A percentile compares a stretch with the other conserved stretches of the same genome.
phyloP scores from a whole-genome alignment of 2,888 invertebrate species.

The Tachystola acroxantha region DNA sequence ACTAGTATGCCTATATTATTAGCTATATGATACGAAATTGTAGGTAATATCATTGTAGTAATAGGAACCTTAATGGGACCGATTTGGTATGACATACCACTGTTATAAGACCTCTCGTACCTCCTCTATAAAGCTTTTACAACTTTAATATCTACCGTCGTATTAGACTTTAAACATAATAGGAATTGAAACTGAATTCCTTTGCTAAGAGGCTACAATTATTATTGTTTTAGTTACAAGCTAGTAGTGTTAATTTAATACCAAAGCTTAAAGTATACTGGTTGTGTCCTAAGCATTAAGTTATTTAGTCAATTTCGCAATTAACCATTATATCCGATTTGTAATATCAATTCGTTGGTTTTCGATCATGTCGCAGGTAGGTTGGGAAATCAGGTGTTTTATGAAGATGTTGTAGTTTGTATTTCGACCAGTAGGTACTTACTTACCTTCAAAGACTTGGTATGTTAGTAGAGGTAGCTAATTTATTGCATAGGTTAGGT shows the following conservation, averaged over 20 bases:
- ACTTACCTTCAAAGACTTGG: too few species aligned
- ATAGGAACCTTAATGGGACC: constrained; percentile 55
- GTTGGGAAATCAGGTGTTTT: too few species aligned
- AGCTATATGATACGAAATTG: constrained; percentile 53
- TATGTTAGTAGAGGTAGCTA: too few species aligned
- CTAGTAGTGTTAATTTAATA: constrained; percentile 31
- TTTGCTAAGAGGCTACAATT: background rate
- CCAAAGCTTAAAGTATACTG: constrained; percentile 26
- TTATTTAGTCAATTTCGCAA: constrained; percentile 63
- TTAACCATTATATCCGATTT: constrained; percentile 53
- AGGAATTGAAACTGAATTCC: background rate
- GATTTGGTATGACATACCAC: constrained; percentile 43
- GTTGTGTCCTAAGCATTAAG: constrained; percentile 45
- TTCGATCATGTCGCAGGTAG: constrained; percentile 7
- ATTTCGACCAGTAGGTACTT: too few species aligned
- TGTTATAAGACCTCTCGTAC: constrained; percentile 24
- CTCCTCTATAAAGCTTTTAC: constrained; percentile 24
- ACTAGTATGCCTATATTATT: too few species aligned
- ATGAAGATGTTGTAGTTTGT: too few species aligned
- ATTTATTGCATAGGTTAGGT: too few species aligned
- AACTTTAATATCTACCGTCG: constrained; percentile 10
- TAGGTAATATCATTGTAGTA: constrained; percentile 59
- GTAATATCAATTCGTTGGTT: constrained; percentile 49
- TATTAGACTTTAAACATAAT: too few species aligned
- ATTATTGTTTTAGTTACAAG: constrained; percentile 6